Base-by-base conservation (phyloP, 2,797 vertebrate species). In the Merluccius polli region DNA sequence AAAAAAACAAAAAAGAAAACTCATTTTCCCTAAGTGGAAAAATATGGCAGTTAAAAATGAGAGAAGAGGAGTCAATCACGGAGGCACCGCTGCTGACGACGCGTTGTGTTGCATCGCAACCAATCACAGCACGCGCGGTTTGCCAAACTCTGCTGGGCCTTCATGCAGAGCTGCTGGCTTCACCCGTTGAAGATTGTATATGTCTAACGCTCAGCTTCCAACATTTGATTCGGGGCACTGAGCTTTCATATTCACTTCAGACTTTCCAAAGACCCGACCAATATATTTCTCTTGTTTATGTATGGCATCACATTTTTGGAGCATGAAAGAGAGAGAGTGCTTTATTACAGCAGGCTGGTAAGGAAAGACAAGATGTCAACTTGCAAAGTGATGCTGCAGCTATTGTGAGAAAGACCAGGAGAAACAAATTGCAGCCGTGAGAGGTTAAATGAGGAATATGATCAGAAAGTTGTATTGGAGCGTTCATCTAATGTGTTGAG, bases 101-200 rank as follows among this genome's bases (percentile, higher is more conserved):
- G 78, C 79, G 78, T 80, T 77, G 75, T 78, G 87, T 65, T 90
- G 89, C 73, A 83, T 87, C 88, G 84, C 87, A 84, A 88, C 86
- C 85, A 85, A 83, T 85, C 77, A 75, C 74, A 48, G 75, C 79
- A 67, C 79, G 13, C 67, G 1, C 0, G 9, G 79, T 83, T 86
- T 85, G 77, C 71, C 76, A 80, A 86, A 84, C 83, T 80, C 82
- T 78, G 12, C 74, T 59, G 38, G 80, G 82, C 74, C 63, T 78
- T 24, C 32, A 16, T 48, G 41, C 21, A 29, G 4, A 29, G 24
- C 9, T 5, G 29, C 29, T 31, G 31, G 35, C 70, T 77, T n/a
- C 38, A 44, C 59, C 59, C 59, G 59, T 12, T 12, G 59, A 4
- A 65, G 59, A 29, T 78, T 69, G 78, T 83, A 75, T 81, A 32